Evolutionary conservation across 92 coral and sea anemone species (phyloP), one percentile per base, ranked within the genome.

Genomic region (Porites rus): DNA sequence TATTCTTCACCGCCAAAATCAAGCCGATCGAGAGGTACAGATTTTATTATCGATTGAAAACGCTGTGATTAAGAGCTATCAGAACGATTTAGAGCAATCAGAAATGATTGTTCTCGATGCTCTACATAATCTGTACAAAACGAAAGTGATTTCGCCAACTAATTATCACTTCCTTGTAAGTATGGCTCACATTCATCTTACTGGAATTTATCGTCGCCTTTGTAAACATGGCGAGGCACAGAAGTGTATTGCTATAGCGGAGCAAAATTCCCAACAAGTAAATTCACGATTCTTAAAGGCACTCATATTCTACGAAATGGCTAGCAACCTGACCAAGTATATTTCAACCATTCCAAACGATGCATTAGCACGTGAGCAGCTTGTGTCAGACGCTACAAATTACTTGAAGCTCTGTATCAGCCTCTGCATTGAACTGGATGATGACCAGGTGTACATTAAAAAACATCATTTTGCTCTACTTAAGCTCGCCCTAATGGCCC

Each of bases 171-270:
- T 82, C 69, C 92, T 92, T 0, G 19, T 76, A 13, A 83, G 87
- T 0, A 58, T 87, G 75, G 86, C 89, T 10, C 83, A 87, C 25
- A 12, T 66, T 9, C 92, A 93, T 28, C 87, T 90, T 13, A 83
- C 96, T 54, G 91, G 94, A 16, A 68, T 90, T 65, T 78, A 87
- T 70, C 84, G 96, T 56, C 86, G 96, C 25, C 83, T 65, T 21
- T 69, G 81, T 84, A 93, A 78, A 87, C 72, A 77, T 18, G 83
- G 52, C 5, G 67, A 93, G 56, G 89, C 96, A 3, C 31, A 72
- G 9, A 14, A 69, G 6, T 75, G 78, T 7, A 67, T 93, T 8
- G 11, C 63, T 0, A 74, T 60, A 3, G 96, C 93, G 2, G 58
- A 84, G 38, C 96, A 93, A 20, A 64, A 82, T 50, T 78, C 89